phyloP scores from a whole-genome alignment of 2,888 invertebrate species.

The Microctonus aethiopoides region DNA sequence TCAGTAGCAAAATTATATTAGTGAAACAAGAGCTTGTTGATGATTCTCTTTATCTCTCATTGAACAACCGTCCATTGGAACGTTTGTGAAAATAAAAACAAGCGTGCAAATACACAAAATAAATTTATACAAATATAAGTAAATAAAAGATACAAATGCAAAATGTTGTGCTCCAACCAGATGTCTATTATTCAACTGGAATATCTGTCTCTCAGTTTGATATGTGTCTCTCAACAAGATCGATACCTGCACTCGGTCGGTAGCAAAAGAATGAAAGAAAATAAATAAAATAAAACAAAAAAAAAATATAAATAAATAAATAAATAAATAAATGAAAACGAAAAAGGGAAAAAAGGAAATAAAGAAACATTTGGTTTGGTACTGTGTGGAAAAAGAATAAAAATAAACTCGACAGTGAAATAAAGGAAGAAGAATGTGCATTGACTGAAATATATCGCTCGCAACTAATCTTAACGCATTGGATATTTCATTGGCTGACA shows the following conservation, averaged over 20 bases:
- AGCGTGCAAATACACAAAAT: too few relatives aligned
- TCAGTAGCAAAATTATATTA: too few relatives aligned
- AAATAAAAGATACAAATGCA: conserved; percentile 9
- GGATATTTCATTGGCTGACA: conserved; percentile 11
- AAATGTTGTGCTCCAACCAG: not conserved
- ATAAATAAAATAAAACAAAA: not conserved
- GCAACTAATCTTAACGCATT: conserved; percentile 15
- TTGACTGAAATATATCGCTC: conserved; percentile 10
- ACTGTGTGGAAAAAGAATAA: not conserved
- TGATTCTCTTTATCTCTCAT: too few relatives aligned
- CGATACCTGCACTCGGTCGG: not conserved
- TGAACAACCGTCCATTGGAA: not conserved
- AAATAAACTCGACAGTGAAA: conserved; percentile 7
- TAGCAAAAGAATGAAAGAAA: not conserved
- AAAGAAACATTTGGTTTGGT: not conserved
- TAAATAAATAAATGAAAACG: not conserved
- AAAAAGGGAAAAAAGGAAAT: not conserved
- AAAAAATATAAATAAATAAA: not conserved
- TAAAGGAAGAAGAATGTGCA: conserved; percentile 13
- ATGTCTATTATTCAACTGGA: not conserved
- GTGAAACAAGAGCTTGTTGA: too few relatives aligned
- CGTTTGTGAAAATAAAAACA: not conserved
- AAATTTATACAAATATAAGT: not conserved
- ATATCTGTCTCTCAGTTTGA: conserved; percentile 3
- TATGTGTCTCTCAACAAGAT: conserved; percentile 24